Evolutionary conservation across 2,113 vertebrate genomes (phyloP).

Genomic region (Zosterops pallidus): DNA sequence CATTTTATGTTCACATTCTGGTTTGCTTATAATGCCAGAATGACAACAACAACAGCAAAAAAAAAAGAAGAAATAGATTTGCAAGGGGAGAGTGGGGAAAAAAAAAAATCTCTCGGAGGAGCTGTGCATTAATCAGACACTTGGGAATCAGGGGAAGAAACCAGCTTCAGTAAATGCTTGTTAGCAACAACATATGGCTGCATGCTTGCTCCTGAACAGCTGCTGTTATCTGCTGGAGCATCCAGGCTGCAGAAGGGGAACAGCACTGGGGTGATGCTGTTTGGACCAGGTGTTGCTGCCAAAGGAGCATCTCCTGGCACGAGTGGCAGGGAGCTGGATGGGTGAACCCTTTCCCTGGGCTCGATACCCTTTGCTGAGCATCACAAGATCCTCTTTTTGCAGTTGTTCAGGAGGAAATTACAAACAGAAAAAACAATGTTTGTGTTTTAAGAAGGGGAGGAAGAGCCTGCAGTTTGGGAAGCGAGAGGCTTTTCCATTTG

Average conservation of each 20-base stretch:
- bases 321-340: background rate
- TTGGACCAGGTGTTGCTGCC: background rate
- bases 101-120: background rate
- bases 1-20: background rate
- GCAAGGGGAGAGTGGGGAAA: background rate
- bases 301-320: background rate
- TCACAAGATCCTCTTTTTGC: too few relatives aligned
- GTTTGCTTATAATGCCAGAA: background rate
- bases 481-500: background rate
- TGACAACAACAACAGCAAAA: background rate
- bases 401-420: background rate
- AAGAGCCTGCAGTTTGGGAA: background rate
- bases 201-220: background rate
- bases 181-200: constrained; percentile 44
- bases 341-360: background rate
- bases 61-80: background rate
- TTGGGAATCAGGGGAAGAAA: constrained; percentile 3
- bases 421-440: fast-evolving
- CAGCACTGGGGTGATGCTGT: background rate
- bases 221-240: constrained; percentile 25
- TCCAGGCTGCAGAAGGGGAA: background rate
- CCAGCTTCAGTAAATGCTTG: constrained; percentile 39
- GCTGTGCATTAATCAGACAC: constrained; percentile 39
- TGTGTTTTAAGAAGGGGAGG: background rate
- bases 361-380: fast-evolving